A percentile compares a stretch with the other conserved stretches of the same genome.
Evolutionary conservation across 2,888 invertebrate genomes (phyloP).

Genomic region (Dione juno): DNA sequence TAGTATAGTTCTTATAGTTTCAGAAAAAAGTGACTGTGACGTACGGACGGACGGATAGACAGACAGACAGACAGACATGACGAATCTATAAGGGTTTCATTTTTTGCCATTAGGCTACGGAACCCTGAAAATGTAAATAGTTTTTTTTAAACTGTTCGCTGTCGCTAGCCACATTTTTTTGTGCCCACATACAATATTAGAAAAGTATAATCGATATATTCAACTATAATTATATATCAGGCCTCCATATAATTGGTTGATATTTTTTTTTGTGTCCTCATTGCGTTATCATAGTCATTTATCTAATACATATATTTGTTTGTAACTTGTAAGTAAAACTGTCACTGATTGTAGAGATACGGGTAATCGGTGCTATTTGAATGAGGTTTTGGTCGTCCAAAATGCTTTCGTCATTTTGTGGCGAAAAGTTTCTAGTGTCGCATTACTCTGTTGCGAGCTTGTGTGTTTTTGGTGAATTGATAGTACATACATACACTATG

Average conservation of each 20-base stretch:
- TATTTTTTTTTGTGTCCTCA: neutral
- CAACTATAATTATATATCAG: neutral
- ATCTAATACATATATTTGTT: neutral
- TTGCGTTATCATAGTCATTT: conserved; percentile 3
- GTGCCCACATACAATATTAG: too few relatives aligned
- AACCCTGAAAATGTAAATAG: too few relatives aligned
- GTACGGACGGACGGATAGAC: too few relatives aligned
- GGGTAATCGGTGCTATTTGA: neutral
- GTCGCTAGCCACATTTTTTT: too few relatives aligned
- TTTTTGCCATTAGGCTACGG: too few relatives aligned
- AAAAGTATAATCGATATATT: neutral
- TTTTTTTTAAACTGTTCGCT: too few relatives aligned
- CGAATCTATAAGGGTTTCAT: too few relatives aligned
- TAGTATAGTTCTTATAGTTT: too few relatives aligned
- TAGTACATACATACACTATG: too few relatives aligned
- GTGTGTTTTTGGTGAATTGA: neutral
- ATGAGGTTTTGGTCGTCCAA: neutral
- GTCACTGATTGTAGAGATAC: neutral
- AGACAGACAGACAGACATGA: too few relatives aligned
- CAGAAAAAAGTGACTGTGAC: too few relatives aligned
- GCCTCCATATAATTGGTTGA: conserved; percentile 8
- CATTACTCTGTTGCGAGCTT: too few relatives aligned
- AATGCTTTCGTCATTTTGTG: neutral
- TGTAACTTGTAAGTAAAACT: neutral
- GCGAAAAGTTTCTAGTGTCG: neutral